Base-by-base conservation (phyloP, 1,140 invertebrate species). In the Dreissena polymorpha region DNA sequence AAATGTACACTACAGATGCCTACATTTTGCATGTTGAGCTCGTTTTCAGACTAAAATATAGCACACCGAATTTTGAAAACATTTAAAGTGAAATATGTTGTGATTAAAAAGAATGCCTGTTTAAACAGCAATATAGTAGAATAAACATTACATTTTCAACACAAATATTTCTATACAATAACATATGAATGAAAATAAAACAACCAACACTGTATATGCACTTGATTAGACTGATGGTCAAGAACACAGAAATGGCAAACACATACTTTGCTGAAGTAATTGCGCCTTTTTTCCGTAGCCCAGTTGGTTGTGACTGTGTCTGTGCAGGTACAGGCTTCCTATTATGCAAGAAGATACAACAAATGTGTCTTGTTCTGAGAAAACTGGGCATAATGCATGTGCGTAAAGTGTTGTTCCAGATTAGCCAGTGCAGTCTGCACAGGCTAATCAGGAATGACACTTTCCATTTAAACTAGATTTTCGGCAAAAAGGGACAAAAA, bases 181-280 rank as follows among this genome's bases (percentile, higher is more conserved):
- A 60, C 16, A 23, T 60, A 60, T 12, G 18, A 12, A 55, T 55
- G 53, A 55, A 55, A 55, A 55, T 55, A 55, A 12, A 18, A 55
- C 53, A 55, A 12, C 12, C 12, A 12, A 12, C 12, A 55, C 53
- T 12, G 18, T 18, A 63, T n/a, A 10, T 16, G 16, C 27, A 39
- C 16, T 1, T 75, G 5, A 29, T 16, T n/a, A 13, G 21, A 67
- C 18, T 0, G 49, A 51, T 51, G n/a, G 21, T 53, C 0, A 23
- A 25, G 13, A 12, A 21, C 0, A 3, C 1, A 21, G 10, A 25
- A 51, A 53, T 55, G n/a, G 57, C 16, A 3, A n/a, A 16, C 1
- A 82, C 86, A 67, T 81, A 89, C 88, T 87, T 86, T 69, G 88
- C 88, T 72, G 88, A 89, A 51, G 86, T 72, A 23, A 89, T 83